Base-by-base conservation (phyloP, 2,113 vertebrate genomes). In the Potamarius usumacintae region DNA sequence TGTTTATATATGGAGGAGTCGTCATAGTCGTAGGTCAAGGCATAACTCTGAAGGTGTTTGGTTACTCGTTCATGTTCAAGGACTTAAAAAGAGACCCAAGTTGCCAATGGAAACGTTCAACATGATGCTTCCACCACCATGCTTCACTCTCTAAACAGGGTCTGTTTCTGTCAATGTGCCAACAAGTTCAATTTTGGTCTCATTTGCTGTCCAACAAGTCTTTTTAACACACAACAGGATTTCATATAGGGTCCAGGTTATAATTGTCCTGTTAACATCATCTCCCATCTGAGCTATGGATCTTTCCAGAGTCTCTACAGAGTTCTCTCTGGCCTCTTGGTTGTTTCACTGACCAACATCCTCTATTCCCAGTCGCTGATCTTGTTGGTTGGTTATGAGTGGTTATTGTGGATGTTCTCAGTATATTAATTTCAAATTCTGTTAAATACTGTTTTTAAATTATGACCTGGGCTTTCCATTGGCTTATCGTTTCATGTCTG, bases 401-500 rank as follows among this genome's bases (percentile, higher is more conserved):
- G 17, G 57, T 14, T 17, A 14, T 58, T 58, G 57, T 5, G 58
- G 58, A 62, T 62, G 17, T 20, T 62, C 18, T 62, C 17, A 22
- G 58, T 22, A 20, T 20, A 62, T 63, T 63, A 25, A 63, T 18
- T 42, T 42, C 42, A 42, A 42, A 42, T 42, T 67, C n/a, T 14
- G 3, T 67, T 67, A 67, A 67, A 27, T 27, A 3, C n/a, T 67
- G 42, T 11, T 34, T 52, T 34, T 48, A 74, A 48, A 9, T 48
- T 4, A 4, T 14, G 15, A 57, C 14, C 5, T 11, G n/a, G 27
- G 12, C 25, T 34, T 80, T 57, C n/a, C 25, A 30, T 18, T 58
- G 18, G 63, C 74, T 69, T 71, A 4, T 83, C 50, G 74, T 55
- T 82, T 52, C 72, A 7, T 81, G 48, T 92, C 17, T 87, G 77